phyloP scores from a whole-genome alignment of 2,113 vertebrate genomes.

The Elephas maximus region DNA sequence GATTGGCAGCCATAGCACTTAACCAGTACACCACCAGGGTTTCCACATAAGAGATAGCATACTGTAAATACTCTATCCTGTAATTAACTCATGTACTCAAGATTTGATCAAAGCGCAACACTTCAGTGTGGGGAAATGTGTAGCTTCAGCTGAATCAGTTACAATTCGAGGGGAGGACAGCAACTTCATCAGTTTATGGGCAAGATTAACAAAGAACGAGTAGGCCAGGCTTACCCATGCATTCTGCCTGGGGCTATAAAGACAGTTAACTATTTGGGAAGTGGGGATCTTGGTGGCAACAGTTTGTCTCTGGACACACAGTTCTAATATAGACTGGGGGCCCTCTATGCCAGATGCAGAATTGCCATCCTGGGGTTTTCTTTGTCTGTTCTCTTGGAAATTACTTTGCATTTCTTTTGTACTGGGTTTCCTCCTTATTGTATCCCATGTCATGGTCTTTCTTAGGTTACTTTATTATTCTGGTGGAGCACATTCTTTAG shows the following conservation, averaged over 20 bases:
- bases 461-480: neutral
- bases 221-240: neutral
- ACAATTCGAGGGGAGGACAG: neutral
- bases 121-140: neutral
- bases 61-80: neutral
- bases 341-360: neutral
- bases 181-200: neutral
- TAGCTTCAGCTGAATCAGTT: conserved; percentile 19
- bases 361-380: neutral
- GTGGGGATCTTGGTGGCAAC: neutral
- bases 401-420: neutral
- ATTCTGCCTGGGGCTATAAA: conserved; percentile 1
- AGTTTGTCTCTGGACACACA: neutral
- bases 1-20: too few relatives aligned
- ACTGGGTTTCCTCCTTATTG: neutral
- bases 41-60: neutral
- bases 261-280: neutral
- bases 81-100: neutral
- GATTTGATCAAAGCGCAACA: neutral
- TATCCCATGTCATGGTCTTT: neutral
- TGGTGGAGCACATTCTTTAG: neutral
- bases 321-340: neutral
- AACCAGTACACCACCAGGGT: too few relatives aligned
- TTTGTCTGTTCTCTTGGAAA: neutral
- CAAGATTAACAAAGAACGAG: neutral